phyloP scores from a whole-genome alignment of 1,140 invertebrate genomes.

The Coenobita brevimanus region DNA sequence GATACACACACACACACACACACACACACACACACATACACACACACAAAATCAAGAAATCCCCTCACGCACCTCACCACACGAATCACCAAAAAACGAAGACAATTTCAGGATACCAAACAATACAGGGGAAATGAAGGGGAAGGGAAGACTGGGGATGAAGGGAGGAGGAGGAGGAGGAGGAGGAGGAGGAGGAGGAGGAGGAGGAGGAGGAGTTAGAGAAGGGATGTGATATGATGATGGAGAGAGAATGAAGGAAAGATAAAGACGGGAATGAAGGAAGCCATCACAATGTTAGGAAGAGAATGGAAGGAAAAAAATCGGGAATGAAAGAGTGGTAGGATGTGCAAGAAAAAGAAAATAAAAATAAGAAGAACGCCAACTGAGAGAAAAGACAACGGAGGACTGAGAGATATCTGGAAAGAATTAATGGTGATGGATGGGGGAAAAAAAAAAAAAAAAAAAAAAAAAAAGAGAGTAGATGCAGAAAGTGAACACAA shows the following conservation, averaged over 20 bases:
- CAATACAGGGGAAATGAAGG: too few species aligned
- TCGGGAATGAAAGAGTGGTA: too few species aligned
- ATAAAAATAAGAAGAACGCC: neutral
- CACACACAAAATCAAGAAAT: too few species aligned
- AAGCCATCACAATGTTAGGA: neutral
- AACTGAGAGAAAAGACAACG: neutral
- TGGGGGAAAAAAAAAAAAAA: neutral
- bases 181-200: too few species aligned
- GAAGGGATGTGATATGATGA: neutral
- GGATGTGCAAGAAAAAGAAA: neutral
- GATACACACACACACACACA: too few species aligned
- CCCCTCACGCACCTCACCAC: too few species aligned
- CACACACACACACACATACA: too few species aligned
- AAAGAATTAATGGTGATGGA: neutral
- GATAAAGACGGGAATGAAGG: neutral
- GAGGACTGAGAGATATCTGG: too few species aligned
- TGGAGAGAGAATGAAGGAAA: neutral
- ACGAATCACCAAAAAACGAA: too few species aligned
- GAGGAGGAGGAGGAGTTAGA: neutral
- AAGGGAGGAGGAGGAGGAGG: too few species aligned
- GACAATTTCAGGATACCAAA: too few species aligned
- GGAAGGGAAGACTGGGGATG: too few species aligned
- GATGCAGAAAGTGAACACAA: neutral
- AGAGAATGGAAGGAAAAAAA: neutral
- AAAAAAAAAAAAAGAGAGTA: neutral